phyloP scores from a whole-genome alignment of 2,113 vertebrate genomes.

The Nothocercus julius region DNA sequence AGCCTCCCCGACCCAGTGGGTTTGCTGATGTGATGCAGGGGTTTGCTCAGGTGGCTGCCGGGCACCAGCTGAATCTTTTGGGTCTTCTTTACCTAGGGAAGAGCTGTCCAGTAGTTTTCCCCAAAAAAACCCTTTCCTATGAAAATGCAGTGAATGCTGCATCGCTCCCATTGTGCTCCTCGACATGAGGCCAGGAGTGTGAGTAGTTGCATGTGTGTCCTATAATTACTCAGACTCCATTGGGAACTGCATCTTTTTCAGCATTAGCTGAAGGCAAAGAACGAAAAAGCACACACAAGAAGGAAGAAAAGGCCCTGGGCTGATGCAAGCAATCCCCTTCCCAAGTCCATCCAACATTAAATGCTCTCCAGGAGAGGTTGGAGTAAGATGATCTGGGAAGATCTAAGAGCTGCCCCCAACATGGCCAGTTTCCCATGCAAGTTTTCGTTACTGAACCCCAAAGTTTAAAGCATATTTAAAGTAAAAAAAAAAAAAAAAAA shows the following conservation, averaged over 20 bases:
- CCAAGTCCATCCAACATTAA: not conserved
- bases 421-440: rapidly evolving
- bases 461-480: rapidly evolving
- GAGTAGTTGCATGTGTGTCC: not conserved
- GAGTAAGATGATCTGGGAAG: rapidly evolving
- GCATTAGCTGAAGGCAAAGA: not conserved
- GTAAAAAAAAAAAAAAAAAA: not conserved
- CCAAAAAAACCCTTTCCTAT: not conserved
- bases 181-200: not conserved
- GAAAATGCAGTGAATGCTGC: not conserved
- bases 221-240: not conserved
- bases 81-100: not conserved
- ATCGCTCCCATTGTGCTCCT: not conserved
- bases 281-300: not conserved
- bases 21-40: not conserved
- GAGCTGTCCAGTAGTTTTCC: too few relatives aligned
- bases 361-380: not conserved
- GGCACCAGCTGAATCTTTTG: rapidly evolving
- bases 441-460: not conserved
- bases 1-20: not conserved
- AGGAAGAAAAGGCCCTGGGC: not conserved
- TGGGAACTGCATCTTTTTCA: not conserved
- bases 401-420: rapidly evolving
- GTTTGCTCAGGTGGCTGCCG: not conserved
- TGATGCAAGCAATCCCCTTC: not conserved